A percentile compares a stretch with the other conserved stretches of the same genome.
Conservation (phyloP, 2,797 vertebrate species). For the Artibeus lituratus region DNA sequence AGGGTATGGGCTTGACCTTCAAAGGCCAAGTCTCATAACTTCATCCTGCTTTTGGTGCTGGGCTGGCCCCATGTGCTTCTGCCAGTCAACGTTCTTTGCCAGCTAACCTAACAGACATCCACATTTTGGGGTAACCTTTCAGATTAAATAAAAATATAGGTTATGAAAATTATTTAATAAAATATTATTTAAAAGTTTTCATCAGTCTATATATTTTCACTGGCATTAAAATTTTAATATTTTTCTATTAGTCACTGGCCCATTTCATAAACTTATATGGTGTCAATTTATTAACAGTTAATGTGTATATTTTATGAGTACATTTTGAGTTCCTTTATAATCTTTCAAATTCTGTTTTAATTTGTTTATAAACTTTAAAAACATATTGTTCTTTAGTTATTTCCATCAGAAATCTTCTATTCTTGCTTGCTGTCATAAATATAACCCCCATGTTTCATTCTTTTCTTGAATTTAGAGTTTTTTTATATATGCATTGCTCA, state of each 20-base stretch:
- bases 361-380: neutral
- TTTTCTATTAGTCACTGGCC: neutral
- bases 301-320: neutral
- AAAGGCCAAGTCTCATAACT: neutral
- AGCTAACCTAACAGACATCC: neutral
- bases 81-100: neutral
- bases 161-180: neutral
- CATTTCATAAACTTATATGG: neutral
- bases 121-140: neutral
- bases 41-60: neutral
- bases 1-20: neutral
- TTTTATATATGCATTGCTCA: neutral
- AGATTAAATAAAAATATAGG: neutral
- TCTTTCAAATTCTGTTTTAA: neutral
- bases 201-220: neutral
- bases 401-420: neutral
- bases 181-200: neutral
- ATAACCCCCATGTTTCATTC: neutral
- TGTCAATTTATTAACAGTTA: neutral
- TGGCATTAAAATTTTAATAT: neutral
- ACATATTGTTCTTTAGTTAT: neutral
- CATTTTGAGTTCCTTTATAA: neutral
- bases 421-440: neutral
- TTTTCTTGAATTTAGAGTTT: neutral
- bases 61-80: fast-evolving